Base-by-base conservation (phyloP, 2,888 invertebrate genomes). In the Biston betularia region DNA sequence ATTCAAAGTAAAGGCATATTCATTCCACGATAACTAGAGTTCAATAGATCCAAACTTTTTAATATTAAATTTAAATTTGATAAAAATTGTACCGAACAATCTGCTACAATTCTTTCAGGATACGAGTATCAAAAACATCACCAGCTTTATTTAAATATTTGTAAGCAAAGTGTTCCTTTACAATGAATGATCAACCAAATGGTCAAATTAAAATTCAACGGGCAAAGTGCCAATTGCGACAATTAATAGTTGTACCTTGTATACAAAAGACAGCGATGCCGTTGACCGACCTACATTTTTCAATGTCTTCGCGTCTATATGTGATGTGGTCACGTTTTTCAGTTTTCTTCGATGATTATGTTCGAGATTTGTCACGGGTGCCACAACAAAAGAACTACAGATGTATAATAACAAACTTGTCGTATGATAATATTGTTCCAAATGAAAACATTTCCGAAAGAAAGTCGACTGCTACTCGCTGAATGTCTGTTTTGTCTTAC, bases 171-270 rank as follows among this genome's bases (percentile, higher is more conserved):
- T 24, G 12, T 50, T 50, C 12, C n/a, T 34, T 34, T 50, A 34
- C 50, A 35, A 42, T 44, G 55, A 40, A 46, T 49, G 59, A 66
- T 69, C 52, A 75, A 75, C 64, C 68, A 72, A 75, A 81, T 75
- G 75, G 58, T 74, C 60, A 80, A 81, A 86, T 87, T 79, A 78
- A 75, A 78, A 80, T 75, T 74, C 74, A 77, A 80, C 81, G 85
- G 89, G 89, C 87, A 77, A 44, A 35, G 71, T 77, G 84, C 86
- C 88, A 89, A 84, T 81, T 76, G 76, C 71, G 69, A 77, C 79
- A 83, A 85, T 84, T 84, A 85, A 85, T 83, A 68, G 75, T 66
- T 74, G 74, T 69, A 40, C 34, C 35, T 58, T 75, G 73, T 73
- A 77, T 62, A 70, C 71, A 75, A 72, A 24, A 75, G 71, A 74